phyloP scores from a whole-genome alignment of 1,140 invertebrate species.

The Papilio machaon region DNA sequence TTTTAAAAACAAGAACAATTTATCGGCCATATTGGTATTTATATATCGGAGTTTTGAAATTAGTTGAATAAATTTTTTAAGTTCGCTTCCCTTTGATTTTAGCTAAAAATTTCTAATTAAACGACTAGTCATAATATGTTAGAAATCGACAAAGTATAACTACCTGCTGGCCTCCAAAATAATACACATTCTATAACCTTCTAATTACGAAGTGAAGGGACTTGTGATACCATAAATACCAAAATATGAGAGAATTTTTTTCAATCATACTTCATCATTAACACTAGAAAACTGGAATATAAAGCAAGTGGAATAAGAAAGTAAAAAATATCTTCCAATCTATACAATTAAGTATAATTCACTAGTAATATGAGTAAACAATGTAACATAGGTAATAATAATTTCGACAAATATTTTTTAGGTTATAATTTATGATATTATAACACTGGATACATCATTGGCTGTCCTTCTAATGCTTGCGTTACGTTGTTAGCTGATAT shows the following conservation, averaged over 20 bases:
- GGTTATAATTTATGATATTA: not conserved
- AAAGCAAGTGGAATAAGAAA: not conserved
- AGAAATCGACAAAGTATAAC: not conserved
- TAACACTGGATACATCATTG: constrained; percentile 82
- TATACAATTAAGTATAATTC: not conserved
- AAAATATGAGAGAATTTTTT: not conserved
- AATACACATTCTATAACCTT: not conserved
- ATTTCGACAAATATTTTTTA: not conserved
- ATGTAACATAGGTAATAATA: not conserved
- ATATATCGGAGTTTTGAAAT: not conserved
- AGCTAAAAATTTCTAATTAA: not conserved
- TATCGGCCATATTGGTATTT: not conserved
- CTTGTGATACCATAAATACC: not conserved
- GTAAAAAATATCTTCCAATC: too few species aligned
- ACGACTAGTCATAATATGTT: not conserved
- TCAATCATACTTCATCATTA: too few species aligned
- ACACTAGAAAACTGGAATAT: too few species aligned
- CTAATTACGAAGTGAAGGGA: not conserved
- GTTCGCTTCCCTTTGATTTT: too few species aligned
- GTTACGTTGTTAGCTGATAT: constrained; percentile 91
- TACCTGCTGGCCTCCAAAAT: not conserved
- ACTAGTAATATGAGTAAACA: not conserved
- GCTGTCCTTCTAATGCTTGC: constrained; percentile 85
- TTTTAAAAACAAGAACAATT: not conserved
- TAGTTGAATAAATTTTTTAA: not conserved